These are phyloP conservation scores for Gymnodraco acuticeps DNA, from an alignment of 2,797 vertebrate genomes.

Conservation along the genomic window DNA sequence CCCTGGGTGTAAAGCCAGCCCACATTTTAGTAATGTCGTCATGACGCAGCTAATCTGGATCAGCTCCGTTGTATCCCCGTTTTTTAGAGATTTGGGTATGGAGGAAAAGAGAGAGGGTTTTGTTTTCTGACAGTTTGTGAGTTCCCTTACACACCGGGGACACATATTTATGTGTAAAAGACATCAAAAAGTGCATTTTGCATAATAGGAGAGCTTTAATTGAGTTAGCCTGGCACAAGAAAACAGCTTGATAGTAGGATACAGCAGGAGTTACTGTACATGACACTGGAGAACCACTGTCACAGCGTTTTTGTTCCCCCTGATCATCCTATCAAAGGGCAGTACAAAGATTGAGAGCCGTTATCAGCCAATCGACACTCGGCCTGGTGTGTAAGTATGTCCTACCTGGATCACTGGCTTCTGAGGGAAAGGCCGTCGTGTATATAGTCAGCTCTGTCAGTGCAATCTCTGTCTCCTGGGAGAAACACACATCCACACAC, in stretches of 20 bases:
- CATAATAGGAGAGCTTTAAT: not conserved
- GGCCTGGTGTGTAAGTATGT: not conserved
- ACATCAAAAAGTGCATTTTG: not conserved
- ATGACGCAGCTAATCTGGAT: too few relatives aligned
- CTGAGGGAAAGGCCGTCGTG: constrained; percentile 4
- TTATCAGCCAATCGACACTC: not conserved
- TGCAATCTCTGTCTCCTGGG: constrained; percentile 60
- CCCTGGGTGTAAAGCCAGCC: too few relatives aligned
- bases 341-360: not conserved
- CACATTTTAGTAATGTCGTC: too few relatives aligned
- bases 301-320: not conserved
- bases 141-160: too few relatives aligned
- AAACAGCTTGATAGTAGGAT: not conserved
- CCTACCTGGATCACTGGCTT: constrained; percentile 51
- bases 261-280: not conserved
- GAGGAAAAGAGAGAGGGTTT: too few relatives aligned
- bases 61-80: too few relatives aligned
- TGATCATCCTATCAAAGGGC: not conserved
- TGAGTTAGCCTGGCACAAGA: not conserved
- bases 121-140: too few relatives aligned
- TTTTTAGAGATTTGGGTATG: too few relatives aligned
- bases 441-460: constrained; percentile 46
- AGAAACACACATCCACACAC: constrained; percentile 19
- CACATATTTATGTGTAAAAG: not conserved
- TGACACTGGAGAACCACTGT: not conserved